Evolutionary conservation across 2,113 vertebrate species (phyloP).

Genomic region (Panthera tigris): DNA sequence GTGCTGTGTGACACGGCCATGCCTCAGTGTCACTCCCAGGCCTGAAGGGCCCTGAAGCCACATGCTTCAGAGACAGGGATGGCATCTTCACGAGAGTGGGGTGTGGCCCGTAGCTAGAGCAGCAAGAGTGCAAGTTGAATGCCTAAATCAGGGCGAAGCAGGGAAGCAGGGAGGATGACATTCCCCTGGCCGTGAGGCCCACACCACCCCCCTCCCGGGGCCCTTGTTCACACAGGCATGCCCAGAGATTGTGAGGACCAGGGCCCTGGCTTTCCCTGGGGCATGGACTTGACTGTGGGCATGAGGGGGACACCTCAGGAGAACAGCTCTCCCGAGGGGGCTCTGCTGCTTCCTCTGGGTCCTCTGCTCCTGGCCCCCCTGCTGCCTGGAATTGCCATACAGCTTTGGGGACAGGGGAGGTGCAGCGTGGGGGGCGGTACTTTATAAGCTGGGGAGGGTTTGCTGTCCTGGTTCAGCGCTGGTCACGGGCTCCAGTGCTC

Average conservation of each 20-base stretch:
- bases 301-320: background rate
- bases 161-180: fast-evolving
- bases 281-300: fast-evolving
- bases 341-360: no score
- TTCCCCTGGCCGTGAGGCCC: background rate
- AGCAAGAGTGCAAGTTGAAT: fast-evolving
- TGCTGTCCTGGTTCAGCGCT: background rate
- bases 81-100: fast-evolving
- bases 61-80: background rate
- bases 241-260: background rate
- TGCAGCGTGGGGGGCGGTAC: no score
- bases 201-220: no score
- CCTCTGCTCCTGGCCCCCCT: background rate
- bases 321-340: background rate
- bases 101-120: background rate
- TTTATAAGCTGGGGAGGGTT: background rate
- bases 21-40: background rate
- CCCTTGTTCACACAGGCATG: background rate
- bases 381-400: background rate
- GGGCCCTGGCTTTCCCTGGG: fast-evolving
- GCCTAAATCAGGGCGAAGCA: background rate
- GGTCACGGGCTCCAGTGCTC: background rate
- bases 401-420: background rate
- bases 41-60: background rate
- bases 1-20: fast-evolving